These are phyloP conservation scores for Andrena bicolor DNA, from an alignment of 2,888 invertebrate species.

Conservation along the genomic window DNA sequence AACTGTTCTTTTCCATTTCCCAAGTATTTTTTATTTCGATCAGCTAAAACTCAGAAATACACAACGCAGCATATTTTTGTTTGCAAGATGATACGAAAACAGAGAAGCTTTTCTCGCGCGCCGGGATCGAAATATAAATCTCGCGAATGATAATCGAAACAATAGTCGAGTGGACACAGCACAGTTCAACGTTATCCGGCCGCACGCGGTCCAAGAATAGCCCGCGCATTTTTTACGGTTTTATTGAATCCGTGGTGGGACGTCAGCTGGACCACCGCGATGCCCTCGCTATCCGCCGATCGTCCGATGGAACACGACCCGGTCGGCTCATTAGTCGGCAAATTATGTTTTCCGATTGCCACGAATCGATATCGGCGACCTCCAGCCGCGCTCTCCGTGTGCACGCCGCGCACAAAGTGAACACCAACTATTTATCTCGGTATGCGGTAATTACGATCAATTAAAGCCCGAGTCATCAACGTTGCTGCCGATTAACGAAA, in stretches of 20 bases:
- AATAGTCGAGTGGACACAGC: constrained; percentile 10
- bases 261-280: constrained; percentile 43
- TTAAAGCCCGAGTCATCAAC: constrained; percentile 62
- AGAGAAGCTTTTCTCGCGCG: background rate
- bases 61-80: background rate
- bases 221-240: constrained; percentile 36
- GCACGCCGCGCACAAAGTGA: constrained; percentile 27
- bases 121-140: background rate
- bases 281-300: constrained; percentile 36
- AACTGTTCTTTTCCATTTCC: too few species aligned
- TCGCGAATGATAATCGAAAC: background rate
- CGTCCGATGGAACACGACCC: constrained; percentile 50
- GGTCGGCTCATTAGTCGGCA: constrained; percentile 63
- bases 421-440: constrained; percentile 61
- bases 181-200: background rate
- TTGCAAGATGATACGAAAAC: background rate
- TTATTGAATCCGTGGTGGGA: constrained; percentile 26
- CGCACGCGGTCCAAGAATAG: constrained; percentile 12
- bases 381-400: constrained; percentile 47
- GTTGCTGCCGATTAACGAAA: constrained; percentile 49
- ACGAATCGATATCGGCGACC: constrained; percentile 66
- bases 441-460: constrained; percentile 73
- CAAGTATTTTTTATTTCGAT: too few species aligned
- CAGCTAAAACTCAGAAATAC: background rate
- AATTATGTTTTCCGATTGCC: constrained; percentile 71